A percentile compares a stretch with the other conserved stretches of the same genome.
Evolutionary conservation across 2,888 invertebrate genomes (phyloP).

Genomic region (Syrphus vitripennis): DNA sequence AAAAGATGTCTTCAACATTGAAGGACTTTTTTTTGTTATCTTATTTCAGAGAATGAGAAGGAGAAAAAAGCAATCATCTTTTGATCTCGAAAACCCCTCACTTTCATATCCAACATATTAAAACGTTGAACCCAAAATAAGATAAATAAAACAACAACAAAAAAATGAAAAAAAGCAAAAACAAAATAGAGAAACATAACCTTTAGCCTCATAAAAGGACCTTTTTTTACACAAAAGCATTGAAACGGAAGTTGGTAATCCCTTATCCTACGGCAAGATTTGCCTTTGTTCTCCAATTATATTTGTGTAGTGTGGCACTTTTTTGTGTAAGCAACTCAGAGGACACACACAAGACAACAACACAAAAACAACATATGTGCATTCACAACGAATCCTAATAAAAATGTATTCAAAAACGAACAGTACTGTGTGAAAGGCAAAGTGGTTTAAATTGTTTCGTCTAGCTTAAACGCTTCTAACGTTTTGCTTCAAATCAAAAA

Average conservation of each 20-base stretch:
- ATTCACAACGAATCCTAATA: conserved; percentile 21
- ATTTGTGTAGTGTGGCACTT: conserved; percentile 27
- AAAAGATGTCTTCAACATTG: not conserved
- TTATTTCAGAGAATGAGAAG: not conserved
- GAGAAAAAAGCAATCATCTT: conserved; percentile 12
- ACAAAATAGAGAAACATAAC: not conserved
- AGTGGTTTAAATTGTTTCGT: not conserved
- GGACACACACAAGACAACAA: not conserved
- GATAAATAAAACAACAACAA: not conserved
- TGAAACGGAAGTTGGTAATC: conserved; percentile 28
- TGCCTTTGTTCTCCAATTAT: conserved; percentile 39
- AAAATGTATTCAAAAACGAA: conserved; percentile 9
- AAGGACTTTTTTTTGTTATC: conserved; percentile 1
- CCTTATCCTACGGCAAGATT: conserved; percentile 29
- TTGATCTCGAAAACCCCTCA: conserved; percentile 1
- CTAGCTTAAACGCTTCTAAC: too few species aligned
- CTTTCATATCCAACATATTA: conserved; percentile 2
- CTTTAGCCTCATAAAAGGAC: conserved; percentile 24
- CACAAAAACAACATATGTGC: conserved; percentile 17
- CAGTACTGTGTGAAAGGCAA: not conserved
- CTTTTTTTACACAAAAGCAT: conserved; percentile 24
- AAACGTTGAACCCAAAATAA: conserved; percentile 23
- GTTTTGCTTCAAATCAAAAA: too few species aligned
- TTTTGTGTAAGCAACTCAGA: conserved; percentile 2
- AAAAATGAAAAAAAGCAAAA: not conserved